Evolutionary conservation across 2,797 vertebrate species (phyloP).

Genomic region (Rhinatrema bivittatum): DNA sequence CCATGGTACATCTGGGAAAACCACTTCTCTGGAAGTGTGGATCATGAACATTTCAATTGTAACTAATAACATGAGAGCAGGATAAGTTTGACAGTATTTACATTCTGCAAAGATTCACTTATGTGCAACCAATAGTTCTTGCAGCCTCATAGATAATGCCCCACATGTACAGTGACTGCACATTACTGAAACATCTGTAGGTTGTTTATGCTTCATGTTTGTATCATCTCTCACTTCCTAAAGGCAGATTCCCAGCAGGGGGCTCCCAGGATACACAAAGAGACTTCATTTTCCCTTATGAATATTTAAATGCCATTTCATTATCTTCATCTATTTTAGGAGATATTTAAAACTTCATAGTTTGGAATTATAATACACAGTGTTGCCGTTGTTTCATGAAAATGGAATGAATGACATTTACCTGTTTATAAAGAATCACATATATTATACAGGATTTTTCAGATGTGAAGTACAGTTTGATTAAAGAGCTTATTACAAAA

Average conservation of each 20-base stretch:
- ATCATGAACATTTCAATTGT: no score
- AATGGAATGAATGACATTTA: no score
- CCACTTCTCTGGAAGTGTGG: no score
- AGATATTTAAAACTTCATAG: slow-evolving; percentile 23
- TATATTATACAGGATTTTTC: no score
- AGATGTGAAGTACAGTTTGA: no score
- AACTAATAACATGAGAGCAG: no score
- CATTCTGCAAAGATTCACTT: neutral
- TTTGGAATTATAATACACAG: no score
- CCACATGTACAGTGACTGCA: neutral
- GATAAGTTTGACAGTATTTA: no score
- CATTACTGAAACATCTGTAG: neutral
- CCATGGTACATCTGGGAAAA: no score
- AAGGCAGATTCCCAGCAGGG: slow-evolving; percentile 36
- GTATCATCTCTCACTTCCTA: slow-evolving; percentile 5
- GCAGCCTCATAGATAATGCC: neutral
- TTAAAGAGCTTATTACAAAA: no score
- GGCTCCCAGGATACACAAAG: slow-evolving; percentile 35
- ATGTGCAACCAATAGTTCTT: neutral
- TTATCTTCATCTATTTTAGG: slow-evolving; percentile 19
- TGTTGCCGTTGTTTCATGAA: no score
- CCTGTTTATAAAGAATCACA: no score
- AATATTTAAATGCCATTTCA: slow-evolving; percentile 23
- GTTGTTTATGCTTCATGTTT: neutral
- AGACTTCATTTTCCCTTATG: slow-evolving; percentile 17